phyloP scores from a whole-genome alignment of 2,888 invertebrate genomes.

The Zygogramma bicolorata region DNA sequence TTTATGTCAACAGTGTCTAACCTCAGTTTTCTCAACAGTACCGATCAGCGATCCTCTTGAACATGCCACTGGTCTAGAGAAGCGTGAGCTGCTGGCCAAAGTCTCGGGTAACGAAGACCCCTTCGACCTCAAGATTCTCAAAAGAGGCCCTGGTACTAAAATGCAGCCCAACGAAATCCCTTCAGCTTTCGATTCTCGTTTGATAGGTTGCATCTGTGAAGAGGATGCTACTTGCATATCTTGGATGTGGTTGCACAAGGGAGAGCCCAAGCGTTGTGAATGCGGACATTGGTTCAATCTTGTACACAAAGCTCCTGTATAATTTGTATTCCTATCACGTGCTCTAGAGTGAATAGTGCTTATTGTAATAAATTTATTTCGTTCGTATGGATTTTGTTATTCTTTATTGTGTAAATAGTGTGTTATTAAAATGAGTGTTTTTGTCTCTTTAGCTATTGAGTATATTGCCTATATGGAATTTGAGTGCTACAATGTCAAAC shows the following conservation, averaged over 20 bases:
- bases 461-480: not conserved
- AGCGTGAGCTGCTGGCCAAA: conserved; percentile 88
- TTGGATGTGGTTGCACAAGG: conserved; percentile 97
- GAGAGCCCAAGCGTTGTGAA: conserved; percentile 90
- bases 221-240: conserved; percentile 90
- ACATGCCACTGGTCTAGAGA: conserved; percentile 93
- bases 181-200: conserved; percentile 88
- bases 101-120: conserved; percentile 91
- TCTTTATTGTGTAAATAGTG: conserved; percentile 39
- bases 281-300: conserved; percentile 98
- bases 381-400: conserved; percentile 38
- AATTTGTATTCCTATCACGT: conserved; percentile 60
- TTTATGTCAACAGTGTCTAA: not conserved
- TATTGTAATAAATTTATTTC: conserved; percentile 49
- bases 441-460: not conserved
- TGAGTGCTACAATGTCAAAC: not conserved
- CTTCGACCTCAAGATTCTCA: conserved; percentile 85
- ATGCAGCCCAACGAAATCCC: conserved; percentile 90
- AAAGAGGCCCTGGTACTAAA: conserved; percentile 84
- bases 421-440: conserved; percentile 22
- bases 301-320: conserved; percentile 80
- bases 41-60: conserved; percentile 90
- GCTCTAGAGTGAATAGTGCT: conserved; percentile 43
- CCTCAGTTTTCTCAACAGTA: conserved; percentile 64
- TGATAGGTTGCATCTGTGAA: conserved; percentile 97